Conservation (phyloP, 2,113 vertebrate species). For the Microcebus murinus region DNA sequence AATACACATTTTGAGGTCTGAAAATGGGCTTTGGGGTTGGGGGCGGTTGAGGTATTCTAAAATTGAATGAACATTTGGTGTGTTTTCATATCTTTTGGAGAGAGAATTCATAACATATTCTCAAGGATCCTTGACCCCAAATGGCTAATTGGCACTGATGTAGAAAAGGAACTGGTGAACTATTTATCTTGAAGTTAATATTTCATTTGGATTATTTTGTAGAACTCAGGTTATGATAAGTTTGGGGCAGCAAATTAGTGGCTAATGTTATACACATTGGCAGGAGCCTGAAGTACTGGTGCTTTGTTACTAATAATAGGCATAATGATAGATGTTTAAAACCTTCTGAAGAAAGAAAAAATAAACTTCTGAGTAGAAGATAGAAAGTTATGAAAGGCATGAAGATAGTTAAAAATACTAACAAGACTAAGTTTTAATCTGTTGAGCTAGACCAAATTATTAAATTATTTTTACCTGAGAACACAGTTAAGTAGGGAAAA, state of each 20-base stretch:
- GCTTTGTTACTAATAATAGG: not conserved
- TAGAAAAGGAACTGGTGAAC: not conserved
- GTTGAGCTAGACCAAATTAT: not conserved
- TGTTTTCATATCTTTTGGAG: not conserved
- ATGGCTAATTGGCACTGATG: not conserved
- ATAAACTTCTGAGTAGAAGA: not conserved
- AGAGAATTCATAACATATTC: not conserved
- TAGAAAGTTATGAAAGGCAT: not conserved
- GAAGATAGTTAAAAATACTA: not conserved
- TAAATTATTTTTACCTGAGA: not conserved
- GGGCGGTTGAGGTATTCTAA: not conserved
- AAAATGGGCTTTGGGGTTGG: not conserved
- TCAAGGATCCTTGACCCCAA: not conserved
- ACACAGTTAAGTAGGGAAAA: not conserved
- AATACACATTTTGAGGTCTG: not conserved
- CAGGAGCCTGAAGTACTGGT: not conserved
- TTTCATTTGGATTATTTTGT: conserved; percentile 10
- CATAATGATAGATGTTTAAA: not conserved
- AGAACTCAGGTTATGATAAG: not conserved
- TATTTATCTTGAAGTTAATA: not conserved
- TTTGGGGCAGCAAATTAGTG: not conserved
- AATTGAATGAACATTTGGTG: not conserved
- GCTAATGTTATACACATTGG: not conserved
- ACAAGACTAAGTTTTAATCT: not conserved
- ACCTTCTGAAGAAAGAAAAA: not conserved